Base-by-base conservation (phyloP, 2,888 invertebrate species). In the Spilarctia lutea region DNA sequence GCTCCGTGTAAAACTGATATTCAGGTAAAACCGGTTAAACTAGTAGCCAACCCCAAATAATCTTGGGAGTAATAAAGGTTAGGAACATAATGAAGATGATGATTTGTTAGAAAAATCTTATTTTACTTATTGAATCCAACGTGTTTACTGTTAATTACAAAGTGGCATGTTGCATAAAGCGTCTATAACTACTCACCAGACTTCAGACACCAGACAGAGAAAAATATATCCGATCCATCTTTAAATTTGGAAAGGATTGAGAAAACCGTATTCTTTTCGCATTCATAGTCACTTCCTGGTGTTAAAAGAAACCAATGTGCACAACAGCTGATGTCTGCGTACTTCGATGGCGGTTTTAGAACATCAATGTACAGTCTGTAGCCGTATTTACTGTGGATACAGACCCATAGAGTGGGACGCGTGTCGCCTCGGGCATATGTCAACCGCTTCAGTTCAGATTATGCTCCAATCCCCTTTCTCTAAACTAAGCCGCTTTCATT, bases 401-500 rank as follows among this genome's bases (percentile, higher is more conserved):
- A 88, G 87, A 80, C 69, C 70, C 65, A 68, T 68, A 69, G 71
- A 73, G 72, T 78, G 72, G 73, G 60, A 67, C 78, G 77, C 79
- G 82, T 75, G 63, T 60, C 82, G 91, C 92, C 89, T 85, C 87
- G 90, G 91, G 92, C 93, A 92, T 93, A 92, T 93, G 94, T 95
- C 95, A 94, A 92, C 92, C 93, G 91, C 91, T 91, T 89, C 89
- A 86, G 87, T 90, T 89, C 93, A 94, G 94, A 95, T 95, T 94
- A 95, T 92, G 85, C 89, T 86, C 87, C 94, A 94, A 95, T 94
- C 94, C 93, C 92, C 91, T 93, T 94, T 93, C 92, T 92, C 91
- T 91, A 87, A 88, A 85, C 90, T 94, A 92, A 95, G 94, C 94
- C 91, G 92, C 93, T 94, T 94, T 93, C 93, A 92, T 94, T 92